Evolutionary conservation across 2,113 vertebrate species (phyloP).

Genomic region (Paraplagusia blochii): DNA sequence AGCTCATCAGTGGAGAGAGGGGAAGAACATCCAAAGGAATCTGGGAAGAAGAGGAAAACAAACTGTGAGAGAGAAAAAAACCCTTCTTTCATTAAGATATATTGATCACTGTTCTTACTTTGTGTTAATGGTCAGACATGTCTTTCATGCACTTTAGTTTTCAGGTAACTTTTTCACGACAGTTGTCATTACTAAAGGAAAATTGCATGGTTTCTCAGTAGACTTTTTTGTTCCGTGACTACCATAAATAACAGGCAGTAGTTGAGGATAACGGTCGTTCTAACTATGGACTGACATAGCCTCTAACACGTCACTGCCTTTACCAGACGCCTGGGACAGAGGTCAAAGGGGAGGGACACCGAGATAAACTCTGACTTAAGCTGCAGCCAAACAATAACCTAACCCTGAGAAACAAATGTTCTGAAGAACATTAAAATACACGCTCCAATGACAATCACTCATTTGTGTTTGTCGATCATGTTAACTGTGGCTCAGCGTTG

Average conservation of each 20-base stretch:
- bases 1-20: background rate
- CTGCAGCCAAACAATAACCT: background rate
- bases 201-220: too few relatives aligned
- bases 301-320: background rate
- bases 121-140: too few relatives aligned
- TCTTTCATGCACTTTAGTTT: too few relatives aligned
- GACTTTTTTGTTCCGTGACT: too few relatives aligned
- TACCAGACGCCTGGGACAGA: background rate
- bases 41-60: slow-evolving; percentile 30
- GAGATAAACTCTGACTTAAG: background rate
- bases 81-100: too few relatives aligned
- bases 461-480: background rate
- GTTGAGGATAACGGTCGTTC: too few relatives aligned
- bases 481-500: background rate
- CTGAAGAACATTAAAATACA: too few relatives aligned
- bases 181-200: too few relatives aligned
- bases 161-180: too few relatives aligned
- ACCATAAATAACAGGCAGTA: too few relatives aligned
- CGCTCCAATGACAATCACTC: background rate
- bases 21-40: slow-evolving; percentile 25
- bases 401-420: too few relatives aligned
- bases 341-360: background rate
- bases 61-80: background rate
- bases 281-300: background rate
- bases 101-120: too few relatives aligned